These are phyloP conservation scores for Drosophila setifemur DNA, from an alignment of 1,140 invertebrate genomes.

Conservation along the genomic window DNA sequence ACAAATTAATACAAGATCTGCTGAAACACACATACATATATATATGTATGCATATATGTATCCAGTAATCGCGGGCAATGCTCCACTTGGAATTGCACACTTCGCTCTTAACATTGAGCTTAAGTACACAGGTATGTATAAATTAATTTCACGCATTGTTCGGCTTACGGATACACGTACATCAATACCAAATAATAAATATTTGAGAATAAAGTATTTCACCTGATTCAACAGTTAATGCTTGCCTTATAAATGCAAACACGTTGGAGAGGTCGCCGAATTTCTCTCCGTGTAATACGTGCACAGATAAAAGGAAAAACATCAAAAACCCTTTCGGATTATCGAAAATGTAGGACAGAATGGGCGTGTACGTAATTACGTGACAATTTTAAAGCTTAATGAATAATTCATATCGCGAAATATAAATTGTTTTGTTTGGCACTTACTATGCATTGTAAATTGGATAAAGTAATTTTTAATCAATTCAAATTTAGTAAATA, in stretches of 20 bases:
- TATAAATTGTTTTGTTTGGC: neutral
- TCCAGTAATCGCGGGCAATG: slow-evolving; percentile 13
- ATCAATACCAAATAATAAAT: slow-evolving; percentile 13
- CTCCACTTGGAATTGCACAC: slow-evolving; percentile 21
- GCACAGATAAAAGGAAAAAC: slow-evolving; percentile 4
- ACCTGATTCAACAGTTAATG: slow-evolving; percentile 35
- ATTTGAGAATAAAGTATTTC: slow-evolving; percentile 16
- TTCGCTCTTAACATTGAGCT: slow-evolving; percentile 14
- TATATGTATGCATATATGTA: neutral
- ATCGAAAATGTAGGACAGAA: slow-evolving; percentile 20
- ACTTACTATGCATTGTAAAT: neutral
- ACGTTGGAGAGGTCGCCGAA: neutral
- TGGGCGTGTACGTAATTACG: slow-evolving; percentile 4
- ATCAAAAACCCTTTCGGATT: neutral
- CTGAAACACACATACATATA: neutral
- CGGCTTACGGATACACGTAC: neutral
- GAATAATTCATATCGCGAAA: neutral
- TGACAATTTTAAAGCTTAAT: slow-evolving; percentile 6
- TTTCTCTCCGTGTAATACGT: slow-evolving; percentile 2
- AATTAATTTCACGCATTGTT: slow-evolving; percentile 40
- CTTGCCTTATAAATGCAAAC: slow-evolving; percentile 12
- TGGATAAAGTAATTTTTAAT: neutral
- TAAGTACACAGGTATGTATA: slow-evolving; percentile 28
- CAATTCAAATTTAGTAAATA: too few species aligned
- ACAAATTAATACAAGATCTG: slow-evolving; percentile 6